These are phyloP conservation scores for Cybosia mesomella DNA, from an alignment of 2,888 invertebrate species.

Conservation along the genomic window DNA sequence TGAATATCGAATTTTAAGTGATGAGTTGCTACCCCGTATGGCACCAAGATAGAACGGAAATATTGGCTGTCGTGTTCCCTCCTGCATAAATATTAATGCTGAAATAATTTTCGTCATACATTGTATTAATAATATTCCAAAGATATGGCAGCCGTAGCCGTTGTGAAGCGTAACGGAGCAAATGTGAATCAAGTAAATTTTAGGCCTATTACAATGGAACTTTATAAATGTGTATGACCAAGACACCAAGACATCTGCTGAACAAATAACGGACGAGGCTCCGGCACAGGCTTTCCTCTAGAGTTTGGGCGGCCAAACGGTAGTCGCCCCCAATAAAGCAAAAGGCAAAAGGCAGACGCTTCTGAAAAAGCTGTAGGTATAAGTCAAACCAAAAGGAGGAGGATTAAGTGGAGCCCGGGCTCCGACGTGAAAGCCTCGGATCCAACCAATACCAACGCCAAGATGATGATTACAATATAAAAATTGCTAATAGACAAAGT, in stretches of 20 bases:
- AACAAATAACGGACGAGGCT: not conserved
- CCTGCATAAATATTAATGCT: constrained; percentile 16
- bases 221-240: not conserved
- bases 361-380: too few relatives aligned
- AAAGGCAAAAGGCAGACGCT: too few relatives aligned
- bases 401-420: too few relatives aligned
- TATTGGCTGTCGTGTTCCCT: constrained; percentile 18
- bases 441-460: too few relatives aligned
- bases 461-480: too few relatives aligned
- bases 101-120: constrained; percentile 35
- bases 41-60: constrained; percentile 10
- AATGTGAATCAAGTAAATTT: not conserved
- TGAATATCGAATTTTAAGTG: not conserved
- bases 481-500: too few relatives aligned
- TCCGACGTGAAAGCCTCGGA: too few relatives aligned
- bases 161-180: not conserved
- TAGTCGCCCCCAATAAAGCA: too few relatives aligned
- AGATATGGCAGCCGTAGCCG: constrained; percentile 31
- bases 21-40: not conserved
- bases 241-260: not conserved
- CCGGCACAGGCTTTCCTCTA: not conserved
- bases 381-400: too few relatives aligned
- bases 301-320: too few relatives aligned
- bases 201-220: not conserved
- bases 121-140: constrained; percentile 17